These are phyloP conservation scores for Neopipo cinnamomea DNA, from an alignment of 2,113 vertebrate species.

Conservation along the genomic window DNA sequence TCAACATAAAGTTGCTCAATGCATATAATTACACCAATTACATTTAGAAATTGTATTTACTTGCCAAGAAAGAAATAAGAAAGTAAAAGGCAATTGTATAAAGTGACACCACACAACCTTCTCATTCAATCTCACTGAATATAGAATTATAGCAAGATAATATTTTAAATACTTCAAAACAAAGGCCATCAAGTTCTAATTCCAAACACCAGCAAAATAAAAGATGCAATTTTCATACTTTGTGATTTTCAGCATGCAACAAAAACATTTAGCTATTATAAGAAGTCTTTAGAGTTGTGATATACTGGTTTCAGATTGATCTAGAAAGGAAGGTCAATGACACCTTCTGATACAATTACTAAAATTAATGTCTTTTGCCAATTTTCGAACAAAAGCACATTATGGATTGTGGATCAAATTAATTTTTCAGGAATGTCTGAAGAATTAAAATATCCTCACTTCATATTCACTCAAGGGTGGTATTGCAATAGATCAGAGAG, in stretches of 20 bases:
- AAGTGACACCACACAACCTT: constrained; percentile 68
- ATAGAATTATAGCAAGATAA: constrained; percentile 58
- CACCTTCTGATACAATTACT: constrained; percentile 20
- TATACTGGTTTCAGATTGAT: constrained; percentile 41
- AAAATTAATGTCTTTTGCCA: constrained; percentile 5
- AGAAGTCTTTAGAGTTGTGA: constrained; percentile 58
- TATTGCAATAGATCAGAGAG: neutral
- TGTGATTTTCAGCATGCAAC: constrained; percentile 33
- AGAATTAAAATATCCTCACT: neutral
- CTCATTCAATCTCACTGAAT: constrained; percentile 61
- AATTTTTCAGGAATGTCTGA: neutral
- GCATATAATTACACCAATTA: constrained; percentile 73
- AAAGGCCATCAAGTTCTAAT: constrained; percentile 67
- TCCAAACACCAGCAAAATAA: constrained; percentile 69
- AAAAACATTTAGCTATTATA: constrained; percentile 48
- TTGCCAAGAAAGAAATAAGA: constrained; percentile 65
- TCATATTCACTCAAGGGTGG: neutral
- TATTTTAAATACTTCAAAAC: constrained; percentile 67
- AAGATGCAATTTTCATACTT: constrained; percentile 51
- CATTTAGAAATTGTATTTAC: constrained; percentile 74
- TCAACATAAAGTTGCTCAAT: constrained; percentile 69
- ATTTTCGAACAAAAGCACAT: constrained; percentile 9
- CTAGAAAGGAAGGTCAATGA: constrained; percentile 48
- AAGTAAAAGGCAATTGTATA: constrained; percentile 68
- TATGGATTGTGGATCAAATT: neutral